Evolutionary conservation across 2,888 invertebrate species (phyloP).

Genomic region (Nemotelus pantherinus): DNA sequence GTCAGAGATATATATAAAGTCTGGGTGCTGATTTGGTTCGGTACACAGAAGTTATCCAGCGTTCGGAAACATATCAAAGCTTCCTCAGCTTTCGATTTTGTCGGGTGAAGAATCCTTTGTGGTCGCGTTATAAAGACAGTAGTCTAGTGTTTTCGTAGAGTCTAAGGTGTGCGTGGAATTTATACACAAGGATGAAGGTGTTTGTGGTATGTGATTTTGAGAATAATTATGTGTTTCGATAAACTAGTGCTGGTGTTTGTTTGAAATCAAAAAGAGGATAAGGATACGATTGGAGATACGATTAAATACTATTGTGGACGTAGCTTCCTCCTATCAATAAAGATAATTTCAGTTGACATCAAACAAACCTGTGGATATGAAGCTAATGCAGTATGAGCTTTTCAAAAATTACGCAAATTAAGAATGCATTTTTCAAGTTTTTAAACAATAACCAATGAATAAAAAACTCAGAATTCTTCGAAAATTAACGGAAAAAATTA

Average conservation of each 20-base stretch:
- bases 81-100: background rate
- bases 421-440: background rate
- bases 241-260: background rate
- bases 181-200: conserved; percentile 11
- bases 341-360: no score
- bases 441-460: no score
- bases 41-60: conserved; percentile 26
- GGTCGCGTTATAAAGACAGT: background rate
- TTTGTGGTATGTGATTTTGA: conserved; percentile 19
- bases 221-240: background rate
- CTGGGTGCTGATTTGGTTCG: background rate
- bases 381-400: no score
- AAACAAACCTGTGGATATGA: no score
- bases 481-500: background rate
- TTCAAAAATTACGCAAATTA: no score
- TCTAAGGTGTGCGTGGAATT: conserved; percentile 12
- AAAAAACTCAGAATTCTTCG: no score
- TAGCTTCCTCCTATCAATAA: no score
- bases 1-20: conserved; percentile 29
- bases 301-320: background rate
- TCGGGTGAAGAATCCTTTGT: background rate
- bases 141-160: no score
- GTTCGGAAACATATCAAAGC: conserved; percentile 17
- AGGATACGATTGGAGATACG: background rate
- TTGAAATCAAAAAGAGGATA: background rate